phyloP scores from a whole-genome alignment of 2,888 invertebrate genomes.

The Stenolophus ochropezus region DNA sequence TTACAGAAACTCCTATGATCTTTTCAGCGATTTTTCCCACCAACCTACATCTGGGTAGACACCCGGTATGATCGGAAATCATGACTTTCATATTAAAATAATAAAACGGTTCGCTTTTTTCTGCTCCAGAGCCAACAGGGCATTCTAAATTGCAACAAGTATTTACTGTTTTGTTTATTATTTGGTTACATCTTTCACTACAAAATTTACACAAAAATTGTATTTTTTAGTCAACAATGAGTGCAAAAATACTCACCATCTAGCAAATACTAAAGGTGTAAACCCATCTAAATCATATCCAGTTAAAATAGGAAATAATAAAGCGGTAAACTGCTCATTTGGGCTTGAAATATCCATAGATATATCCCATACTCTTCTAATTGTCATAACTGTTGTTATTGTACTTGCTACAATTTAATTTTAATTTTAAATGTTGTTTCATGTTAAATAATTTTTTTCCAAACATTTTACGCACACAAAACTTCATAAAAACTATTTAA shows the following conservation, averaged over 20 bases:
- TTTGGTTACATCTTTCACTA: slow-evolving; percentile 64
- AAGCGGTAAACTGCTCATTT: slow-evolving; percentile 80
- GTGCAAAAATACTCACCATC: slow-evolving; percentile 70
- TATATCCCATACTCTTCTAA: slow-evolving; percentile 76
- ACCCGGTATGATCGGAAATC: slow-evolving; percentile 83
- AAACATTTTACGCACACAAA: too few species aligned
- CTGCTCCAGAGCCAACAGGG: slow-evolving; percentile 67
- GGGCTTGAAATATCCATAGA: slow-evolving; percentile 70
- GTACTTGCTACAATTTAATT: slow-evolving; percentile 71
- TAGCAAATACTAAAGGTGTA: slow-evolving; percentile 68
- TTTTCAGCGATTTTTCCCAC: slow-evolving; percentile 77
- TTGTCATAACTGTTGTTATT: slow-evolving; percentile 77
- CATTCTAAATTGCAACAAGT: slow-evolving; percentile 71
- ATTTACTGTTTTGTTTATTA: slow-evolving; percentile 64
- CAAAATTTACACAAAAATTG: neutral
- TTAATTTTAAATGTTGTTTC: slow-evolving; percentile 18
- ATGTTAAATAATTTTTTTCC: too few species aligned
- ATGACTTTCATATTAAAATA: slow-evolving; percentile 79
- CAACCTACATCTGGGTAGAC: slow-evolving; percentile 76
- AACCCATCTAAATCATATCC: slow-evolving; percentile 83
- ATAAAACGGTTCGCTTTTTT: slow-evolving; percentile 69
- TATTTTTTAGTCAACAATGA: slow-evolving; percentile 62
- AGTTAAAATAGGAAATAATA: slow-evolving; percentile 81
- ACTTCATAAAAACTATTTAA: neutral
- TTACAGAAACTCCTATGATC: slow-evolving; percentile 77